Evolutionary conservation across 37 sponge, comb jelly and placozoan species (phyloP).

Genomic region (Chondrilla cf. caribensis): DNA sequence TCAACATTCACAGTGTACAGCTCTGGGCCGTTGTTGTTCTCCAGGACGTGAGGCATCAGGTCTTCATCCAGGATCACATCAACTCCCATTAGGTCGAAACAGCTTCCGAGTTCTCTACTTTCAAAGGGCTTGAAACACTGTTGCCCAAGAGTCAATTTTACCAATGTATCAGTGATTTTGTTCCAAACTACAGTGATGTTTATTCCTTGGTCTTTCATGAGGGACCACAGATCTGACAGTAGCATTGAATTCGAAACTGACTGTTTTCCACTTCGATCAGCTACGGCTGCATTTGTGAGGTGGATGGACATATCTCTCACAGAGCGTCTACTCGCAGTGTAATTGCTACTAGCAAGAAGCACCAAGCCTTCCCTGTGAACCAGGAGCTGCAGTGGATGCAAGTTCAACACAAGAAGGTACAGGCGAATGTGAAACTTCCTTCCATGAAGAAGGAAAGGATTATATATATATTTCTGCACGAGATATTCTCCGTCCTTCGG

Average conservation of each 20-base stretch:
- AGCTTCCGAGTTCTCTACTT: slow-evolving; percentile 50
- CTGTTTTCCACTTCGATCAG: slow-evolving; percentile 65
- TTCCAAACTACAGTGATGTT: slow-evolving; percentile 40
- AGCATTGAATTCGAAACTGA: slow-evolving; percentile 66
- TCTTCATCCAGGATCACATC: slow-evolving; percentile 71
- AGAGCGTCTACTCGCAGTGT: slow-evolving; percentile 33
- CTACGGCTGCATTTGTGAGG: slow-evolving; percentile 88
- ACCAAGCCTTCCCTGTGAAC: slow-evolving; percentile 89
- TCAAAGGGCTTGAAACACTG: slow-evolving; percentile 67
- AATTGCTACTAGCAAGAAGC: slow-evolving; percentile 74
- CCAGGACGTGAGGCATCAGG: slow-evolving; percentile 60
- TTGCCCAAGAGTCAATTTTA: slow-evolving; percentile 73
- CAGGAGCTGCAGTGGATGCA: slow-evolving; percentile 65
- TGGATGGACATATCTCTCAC: slow-evolving; percentile 50
- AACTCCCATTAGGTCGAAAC: slow-evolving; percentile 86
- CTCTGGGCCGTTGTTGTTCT: slow-evolving; percentile 88
- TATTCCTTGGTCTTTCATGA: slow-evolving; percentile 36
- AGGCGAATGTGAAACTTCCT: slow-evolving; percentile 85
- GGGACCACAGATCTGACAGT: slow-evolving; percentile 61
- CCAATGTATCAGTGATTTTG: slow-evolving; percentile 50
- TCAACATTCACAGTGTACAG: slow-evolving; percentile 63
- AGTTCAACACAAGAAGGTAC: slow-evolving; percentile 76
- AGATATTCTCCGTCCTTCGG: slow-evolving; percentile 47
- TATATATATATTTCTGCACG: slow-evolving; percentile 70
- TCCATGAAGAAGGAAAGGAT: slow-evolving; percentile 64